Evolutionary conservation across 1,140 invertebrate genomes (phyloP), one percentile per base, ranked within the genome.

Genomic region (Drosophila simulans): DNA sequence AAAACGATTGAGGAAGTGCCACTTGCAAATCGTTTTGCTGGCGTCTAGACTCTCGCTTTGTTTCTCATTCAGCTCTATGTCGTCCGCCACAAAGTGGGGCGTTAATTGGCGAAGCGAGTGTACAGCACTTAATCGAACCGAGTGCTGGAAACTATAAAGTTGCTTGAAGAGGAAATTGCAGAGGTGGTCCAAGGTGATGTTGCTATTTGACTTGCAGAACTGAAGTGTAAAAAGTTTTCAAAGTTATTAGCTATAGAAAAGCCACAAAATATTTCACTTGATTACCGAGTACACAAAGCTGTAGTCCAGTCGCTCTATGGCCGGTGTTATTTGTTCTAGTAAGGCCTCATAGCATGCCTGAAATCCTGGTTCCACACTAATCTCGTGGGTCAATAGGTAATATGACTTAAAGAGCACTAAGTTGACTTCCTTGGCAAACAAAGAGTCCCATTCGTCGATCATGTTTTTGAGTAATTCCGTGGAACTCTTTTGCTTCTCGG

Each of bases 401-500:
- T 94, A 77, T 17, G 91, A 92, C 75, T 93, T 92, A 8, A 93
- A 91, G 12, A 95, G 85, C 60, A 92, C 91, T 25, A 83, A 77
- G 80, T 94, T 93, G 34, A 94, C 88, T 37, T 93, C 93, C 43
- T 92, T 85, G 11, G 93, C 91, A 75, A 95, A 94, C 20, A 95
- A 81, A 63, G 94, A 93, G 48, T 93, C 93, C 94, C 94, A 95
- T 80, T 95, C 95, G 40, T 94, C 93, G 13, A 94, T 80, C n/a
- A 94, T 81, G 63, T 86, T 91, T 39, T 91, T 81, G 0, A 93
- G 81, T 31, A 94, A 77, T 56, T 92, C 90, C 45, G 93, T 92
- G 3, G 92, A 91, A 10, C 93, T 90, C 56, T 93, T 84, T 37
- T 89, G 80, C 49, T 93, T 93, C 46, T 94, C 92, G 7, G 92